Evolutionary conservation across 2,888 invertebrate species (phyloP).

Genomic region (Netelia virgata): DNA sequence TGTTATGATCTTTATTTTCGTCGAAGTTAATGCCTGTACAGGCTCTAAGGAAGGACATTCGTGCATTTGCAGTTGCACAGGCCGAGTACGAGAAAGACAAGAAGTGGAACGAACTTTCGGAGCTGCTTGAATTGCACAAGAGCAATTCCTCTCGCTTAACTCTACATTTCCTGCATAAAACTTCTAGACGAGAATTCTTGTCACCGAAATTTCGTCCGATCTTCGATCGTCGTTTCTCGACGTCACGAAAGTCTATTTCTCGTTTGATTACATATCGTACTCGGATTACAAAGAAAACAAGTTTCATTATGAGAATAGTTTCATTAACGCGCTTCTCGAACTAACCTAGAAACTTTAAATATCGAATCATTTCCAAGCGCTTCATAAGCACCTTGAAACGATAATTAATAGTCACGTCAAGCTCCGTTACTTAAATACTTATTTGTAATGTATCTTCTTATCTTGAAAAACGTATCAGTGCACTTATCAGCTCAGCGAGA

Average conservation of each 20-base stretch:
- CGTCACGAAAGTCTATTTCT: neutral
- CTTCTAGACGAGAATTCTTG: neutral
- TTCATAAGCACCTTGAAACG: constrained; percentile 12
- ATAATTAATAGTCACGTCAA: neutral
- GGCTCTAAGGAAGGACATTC: constrained; percentile 38
- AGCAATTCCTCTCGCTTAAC: constrained; percentile 15
- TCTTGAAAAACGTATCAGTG: no score
- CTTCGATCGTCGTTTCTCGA: neutral
- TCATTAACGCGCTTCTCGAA: neutral
- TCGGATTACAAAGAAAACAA: neutral
- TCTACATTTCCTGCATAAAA: neutral
- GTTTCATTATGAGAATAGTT: neutral
- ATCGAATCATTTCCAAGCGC: no score
- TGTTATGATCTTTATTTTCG: constrained; percentile 74
- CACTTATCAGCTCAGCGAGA: no score
- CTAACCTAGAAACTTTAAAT: neutral
- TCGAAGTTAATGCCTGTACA: constrained; percentile 47
- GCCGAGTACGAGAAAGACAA: neutral
- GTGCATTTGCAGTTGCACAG: constrained; percentile 44
- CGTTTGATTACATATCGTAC: neutral
- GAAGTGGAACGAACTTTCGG: constrained; percentile 35
- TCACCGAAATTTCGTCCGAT: constrained; percentile 8
- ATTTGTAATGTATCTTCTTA: no score
- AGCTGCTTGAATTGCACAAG: constrained; percentile 52
- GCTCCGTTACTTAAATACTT: no score